Evolutionary conservation across 1,140 invertebrate species (phyloP), one percentile per base, ranked within the genome.

Genomic region (Ptiloglossa arizonensis): DNA sequence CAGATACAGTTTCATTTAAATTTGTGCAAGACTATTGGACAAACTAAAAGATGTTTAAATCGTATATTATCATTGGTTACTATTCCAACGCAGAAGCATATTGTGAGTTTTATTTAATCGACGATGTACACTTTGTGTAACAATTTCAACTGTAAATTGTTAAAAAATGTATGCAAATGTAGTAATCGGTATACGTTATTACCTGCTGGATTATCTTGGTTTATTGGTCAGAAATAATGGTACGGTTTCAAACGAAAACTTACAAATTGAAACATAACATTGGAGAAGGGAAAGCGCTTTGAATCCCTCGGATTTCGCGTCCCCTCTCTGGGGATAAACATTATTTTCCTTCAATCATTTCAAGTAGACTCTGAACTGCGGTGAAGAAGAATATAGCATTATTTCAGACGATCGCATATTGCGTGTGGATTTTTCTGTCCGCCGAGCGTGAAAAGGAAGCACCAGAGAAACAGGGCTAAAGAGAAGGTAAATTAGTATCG

Each of bases 391-490:
- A 22, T 19, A 17, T 5, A 2, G 24, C 24, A 64, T 41, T 41
- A 66, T 54, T 62, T 13, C 41, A 48, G 22, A 22, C 5, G 17
- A 35, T 17, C 15, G 13, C 24, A 8, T 8, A 4, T 9, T 35
- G 46, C 13, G 29, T 54, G 11, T 1, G 46, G 32, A 74, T 74
- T 66, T 66, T 74, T 66, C 11, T 24, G 24, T n/a, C 52, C 38
- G 38, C 52, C 52, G 29, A 81, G 72, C 83, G 83, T 84, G 73
- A 73, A 83, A 50, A 85, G 83, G 82, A 85, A 85, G 60, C 68
- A 64, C 69, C 35, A 48, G 9, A 66, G 63, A 57, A 29, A 29
- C 41, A 41, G 59, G 71, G 56, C 44, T 27, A 79, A 59, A 38
- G 44, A 59, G 44, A 32, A 41, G 38, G 54, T 44, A 68, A 84